These are phyloP conservation scores for Drosophila dives DNA, from an alignment of 2,888 invertebrate species.

Conservation along the genomic window DNA sequence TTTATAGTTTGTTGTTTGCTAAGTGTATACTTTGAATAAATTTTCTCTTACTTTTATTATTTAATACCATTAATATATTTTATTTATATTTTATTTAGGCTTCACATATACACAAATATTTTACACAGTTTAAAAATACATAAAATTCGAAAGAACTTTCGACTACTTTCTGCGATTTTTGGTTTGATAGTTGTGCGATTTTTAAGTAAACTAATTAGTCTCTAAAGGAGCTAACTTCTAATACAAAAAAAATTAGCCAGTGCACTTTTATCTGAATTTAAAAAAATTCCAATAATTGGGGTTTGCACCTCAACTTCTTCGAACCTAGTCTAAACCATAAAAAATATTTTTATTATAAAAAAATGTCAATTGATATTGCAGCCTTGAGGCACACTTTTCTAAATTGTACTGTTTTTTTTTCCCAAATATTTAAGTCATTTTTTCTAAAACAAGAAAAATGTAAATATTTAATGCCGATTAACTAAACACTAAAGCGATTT, in stretches of 20 bases:
- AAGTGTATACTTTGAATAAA: neutral
- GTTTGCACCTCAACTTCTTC: too few species aligned
- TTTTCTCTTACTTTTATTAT: neutral
- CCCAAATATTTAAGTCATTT: neutral
- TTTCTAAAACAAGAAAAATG: neutral
- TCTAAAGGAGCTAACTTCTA: too few species aligned
- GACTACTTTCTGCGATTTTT: neutral
- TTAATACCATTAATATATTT: neutral
- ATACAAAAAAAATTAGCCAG: too few species aligned
- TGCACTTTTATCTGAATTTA: too few species aligned
- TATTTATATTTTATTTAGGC: neutral
- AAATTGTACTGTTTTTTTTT: neutral
- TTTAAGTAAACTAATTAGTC: too few species aligned
- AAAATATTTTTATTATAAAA: neutral
- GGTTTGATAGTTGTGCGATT: too few species aligned
- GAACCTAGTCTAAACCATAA: too few species aligned
- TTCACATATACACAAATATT: neutral
- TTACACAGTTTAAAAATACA: neutral
- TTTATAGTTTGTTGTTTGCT: neutral
- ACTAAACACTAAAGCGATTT: neutral
- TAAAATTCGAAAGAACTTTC: neutral
- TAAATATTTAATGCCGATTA: neutral
- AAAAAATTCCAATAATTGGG: too few species aligned
- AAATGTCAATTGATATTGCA: rapidly evolving
- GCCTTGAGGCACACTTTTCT: neutral